A percentile compares a stretch with the other conserved stretches of the same genome.
phyloP scores from a whole-genome alignment of 1,140 invertebrate genomes.

The Drosophila yakuba region DNA sequence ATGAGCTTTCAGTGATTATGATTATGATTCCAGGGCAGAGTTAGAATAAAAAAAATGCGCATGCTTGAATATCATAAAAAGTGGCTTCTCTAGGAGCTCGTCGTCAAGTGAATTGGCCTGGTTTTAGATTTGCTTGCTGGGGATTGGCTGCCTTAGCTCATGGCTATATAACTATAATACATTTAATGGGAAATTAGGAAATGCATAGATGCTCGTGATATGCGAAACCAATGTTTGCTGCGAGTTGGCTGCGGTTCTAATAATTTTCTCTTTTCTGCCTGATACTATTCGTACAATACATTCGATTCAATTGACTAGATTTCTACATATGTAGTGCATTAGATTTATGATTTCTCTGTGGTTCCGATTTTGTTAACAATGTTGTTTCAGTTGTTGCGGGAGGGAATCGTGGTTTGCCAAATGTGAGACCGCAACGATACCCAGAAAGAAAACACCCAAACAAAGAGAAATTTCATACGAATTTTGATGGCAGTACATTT shows the following conservation, averaged over 20 bases:
- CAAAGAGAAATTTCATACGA: background rate
- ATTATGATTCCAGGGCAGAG: slow-evolving; percentile 55
- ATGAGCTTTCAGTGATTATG: slow-evolving; percentile 55
- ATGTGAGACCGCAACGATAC: slow-evolving; percentile 12
- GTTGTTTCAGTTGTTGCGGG: slow-evolving; percentile 52
- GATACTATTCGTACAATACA: slow-evolving; percentile 76
- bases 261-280: slow-evolving; percentile 41
- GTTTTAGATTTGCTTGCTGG: slow-evolving; percentile 31
- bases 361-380: slow-evolving; percentile 34
- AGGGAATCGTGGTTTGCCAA: slow-evolving; percentile 64
- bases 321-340: slow-evolving; percentile 76
- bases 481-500: background rate
- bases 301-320: slow-evolving; percentile 83
- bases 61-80: slow-evolving; percentile 66
- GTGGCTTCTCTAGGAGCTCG: slow-evolving; percentile 50
- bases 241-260: slow-evolving; percentile 31
- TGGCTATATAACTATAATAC: slow-evolving; percentile 77
- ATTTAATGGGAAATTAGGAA: slow-evolving; percentile 69
- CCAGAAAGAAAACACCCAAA: background rate
- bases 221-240: slow-evolving; percentile 69
- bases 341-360: slow-evolving; percentile 53
- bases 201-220: slow-evolving; percentile 62
- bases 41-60: slow-evolving; percentile 52
- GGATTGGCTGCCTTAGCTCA: slow-evolving; percentile 34
- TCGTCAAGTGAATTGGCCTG: slow-evolving; percentile 53